Percentiles rank a stretch among this genome's conserved stretches.
phyloP scores from a whole-genome alignment of 2,888 invertebrate species.

The Uropetala carovei region DNA sequence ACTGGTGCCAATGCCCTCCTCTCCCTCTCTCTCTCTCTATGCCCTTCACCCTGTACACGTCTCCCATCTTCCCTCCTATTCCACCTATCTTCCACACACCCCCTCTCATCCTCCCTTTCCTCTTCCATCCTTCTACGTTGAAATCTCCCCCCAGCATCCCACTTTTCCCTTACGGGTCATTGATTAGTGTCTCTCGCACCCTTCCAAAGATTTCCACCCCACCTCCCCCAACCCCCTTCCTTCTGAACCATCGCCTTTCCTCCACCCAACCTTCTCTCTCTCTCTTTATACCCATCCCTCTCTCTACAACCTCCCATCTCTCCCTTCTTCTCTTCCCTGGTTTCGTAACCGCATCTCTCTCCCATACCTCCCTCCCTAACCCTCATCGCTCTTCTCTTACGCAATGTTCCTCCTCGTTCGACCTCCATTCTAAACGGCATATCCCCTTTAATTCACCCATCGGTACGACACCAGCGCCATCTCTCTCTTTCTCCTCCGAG shows the following conservation, averaged over 20 bases:
- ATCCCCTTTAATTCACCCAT: neutral
- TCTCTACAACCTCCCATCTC: too few species aligned
- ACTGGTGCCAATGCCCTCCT: neutral
- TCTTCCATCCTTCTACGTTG: too few species aligned
- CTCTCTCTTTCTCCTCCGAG: neutral
- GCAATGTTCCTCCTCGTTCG: neutral
- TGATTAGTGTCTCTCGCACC: slow-evolving; percentile 17
- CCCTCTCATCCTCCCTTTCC: too few species aligned
- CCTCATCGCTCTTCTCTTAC: neutral
- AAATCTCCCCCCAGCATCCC: neutral
- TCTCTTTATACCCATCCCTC: neutral
- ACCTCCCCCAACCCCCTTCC: too few species aligned
- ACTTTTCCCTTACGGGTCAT: neutral
- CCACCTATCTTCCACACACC: too few species aligned
- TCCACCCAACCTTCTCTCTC: neutral
- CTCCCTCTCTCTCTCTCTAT: neutral
- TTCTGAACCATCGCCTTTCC: slow-evolving; percentile 1
- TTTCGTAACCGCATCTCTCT: too few species aligned
- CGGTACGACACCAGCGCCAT: neutral
- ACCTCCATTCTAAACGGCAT: neutral
- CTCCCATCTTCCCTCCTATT: too few species aligned
- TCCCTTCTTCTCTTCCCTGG: too few species aligned
- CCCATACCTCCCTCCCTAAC: too few species aligned
- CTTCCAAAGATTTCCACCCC: slow-evolving; percentile 15
- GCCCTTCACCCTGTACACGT: neutral